Base-by-base conservation (phyloP, 2,113 vertebrate species). In the Chaenocephalus aceratus region DNA sequence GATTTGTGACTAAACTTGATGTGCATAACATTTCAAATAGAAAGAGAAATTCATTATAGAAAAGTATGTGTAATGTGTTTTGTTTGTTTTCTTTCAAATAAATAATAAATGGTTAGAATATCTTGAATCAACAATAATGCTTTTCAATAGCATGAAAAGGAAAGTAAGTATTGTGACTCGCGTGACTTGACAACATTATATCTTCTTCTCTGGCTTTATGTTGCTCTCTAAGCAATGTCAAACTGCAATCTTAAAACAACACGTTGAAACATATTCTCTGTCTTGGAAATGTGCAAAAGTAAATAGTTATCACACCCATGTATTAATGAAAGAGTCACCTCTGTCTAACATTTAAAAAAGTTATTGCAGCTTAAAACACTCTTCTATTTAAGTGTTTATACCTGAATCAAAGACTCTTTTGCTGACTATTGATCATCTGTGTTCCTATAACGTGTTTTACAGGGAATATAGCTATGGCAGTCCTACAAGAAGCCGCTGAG, bases 401-500 rank as follows among this genome's bases (percentile, higher is more conserved):
- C 72, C 13, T 64, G 5, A 67, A 56, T 72, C 15, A 73, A 61
- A 45, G 7, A 36, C 52, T 56, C 59, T 80, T 16, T 13, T 66
- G n/a, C 13, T 62, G 1, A 57, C 11, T 36, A 26, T 46, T 8
- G 57, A 52, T 65, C 10, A 15, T 46, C 0, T 61, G 12, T 70
- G 8, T 78, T 71, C 5, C 10, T 30, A 6, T 57, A 5, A 15
- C 62, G 2, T 76, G 2, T 79, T 77, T 62, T 44, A 52, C 63
- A 94, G 89, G 73, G 49, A 92, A 84, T 61, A 86, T 93, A 54
- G 79, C 80, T 13, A 21, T 80, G 30, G 77, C 83, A 9, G 83
- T 84, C 48, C 78, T 94, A 51, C 90, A 88, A 64, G 80, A 89
- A 75, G 76, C 70, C 1, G 63, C 72, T 26, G 77, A 75, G 49